These are phyloP conservation scores for Caenorhabditis virilis DNA, from an alignment of 2,888 invertebrate genomes.

Conservation along the genomic window DNA sequence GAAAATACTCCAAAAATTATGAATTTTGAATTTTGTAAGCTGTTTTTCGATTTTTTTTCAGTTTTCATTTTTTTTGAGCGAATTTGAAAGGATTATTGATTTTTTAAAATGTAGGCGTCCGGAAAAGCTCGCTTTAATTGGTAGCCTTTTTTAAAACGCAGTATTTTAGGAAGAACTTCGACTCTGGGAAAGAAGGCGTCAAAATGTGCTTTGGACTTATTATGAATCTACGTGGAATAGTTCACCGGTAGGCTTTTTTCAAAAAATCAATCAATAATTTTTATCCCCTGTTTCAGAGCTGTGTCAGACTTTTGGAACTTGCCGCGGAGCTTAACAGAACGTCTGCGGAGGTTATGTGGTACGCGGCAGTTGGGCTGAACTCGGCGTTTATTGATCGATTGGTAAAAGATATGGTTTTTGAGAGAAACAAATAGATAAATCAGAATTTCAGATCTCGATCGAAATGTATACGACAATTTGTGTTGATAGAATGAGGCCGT, in stretches of 20 bases:
- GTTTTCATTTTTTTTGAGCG: background rate
- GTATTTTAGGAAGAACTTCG: conserved; percentile 39
- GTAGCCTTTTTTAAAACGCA: too few species aligned
- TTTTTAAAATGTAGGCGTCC: too few species aligned
- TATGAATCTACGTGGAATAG: conserved; percentile 56
- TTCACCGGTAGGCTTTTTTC: too few species aligned
- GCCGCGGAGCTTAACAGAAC: conserved; percentile 54
- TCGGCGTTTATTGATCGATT: conserved; percentile 53
- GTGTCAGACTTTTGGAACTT: conserved; percentile 55
- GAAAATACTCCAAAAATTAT: too few species aligned
- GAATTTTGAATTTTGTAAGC: too few species aligned
- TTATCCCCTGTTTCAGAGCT: too few species aligned
- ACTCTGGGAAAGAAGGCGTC: conserved; percentile 51
- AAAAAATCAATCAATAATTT: too few species aligned
- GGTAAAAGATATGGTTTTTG: conserved; percentile 12
- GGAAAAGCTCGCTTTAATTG: too few species aligned
- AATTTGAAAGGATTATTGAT: too few species aligned
- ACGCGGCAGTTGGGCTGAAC: conserved; percentile 58
- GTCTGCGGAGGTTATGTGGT: conserved; percentile 59
- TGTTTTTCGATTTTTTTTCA: too few species aligned
- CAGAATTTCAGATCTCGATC: conserved; percentile 46
- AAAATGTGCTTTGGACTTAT: conserved; percentile 60
- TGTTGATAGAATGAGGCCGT: conserved; percentile 54
- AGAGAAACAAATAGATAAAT: background rate
- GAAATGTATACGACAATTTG: conserved; percentile 55